Percentiles rank a stretch among this genome's conserved stretches.
Evolutionary conservation across 2,797 vertebrate genomes (phyloP).

Genomic region (Coluber constrictor): DNA sequence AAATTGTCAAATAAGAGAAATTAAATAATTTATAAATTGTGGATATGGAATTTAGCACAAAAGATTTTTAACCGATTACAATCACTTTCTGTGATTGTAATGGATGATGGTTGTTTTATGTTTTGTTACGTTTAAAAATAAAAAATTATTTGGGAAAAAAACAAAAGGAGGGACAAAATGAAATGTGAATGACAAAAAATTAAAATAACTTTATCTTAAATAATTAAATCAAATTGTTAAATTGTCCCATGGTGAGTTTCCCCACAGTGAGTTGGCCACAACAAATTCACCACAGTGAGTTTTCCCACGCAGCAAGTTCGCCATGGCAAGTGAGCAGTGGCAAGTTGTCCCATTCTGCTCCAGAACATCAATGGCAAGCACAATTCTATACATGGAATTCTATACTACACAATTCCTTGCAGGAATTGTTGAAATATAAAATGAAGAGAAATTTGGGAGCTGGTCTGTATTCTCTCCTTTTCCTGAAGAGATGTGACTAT

Average conservation of each 20-base stretch:
- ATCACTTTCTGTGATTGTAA: too few relatives aligned
- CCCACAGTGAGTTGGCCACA: too few relatives aligned
- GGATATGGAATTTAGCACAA: too few relatives aligned
- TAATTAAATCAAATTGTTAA: background rate
- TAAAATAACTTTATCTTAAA: background rate
- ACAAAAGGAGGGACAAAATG: background rate
- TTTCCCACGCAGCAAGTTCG: background rate
- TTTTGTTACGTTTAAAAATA: too few relatives aligned
- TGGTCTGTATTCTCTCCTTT: background rate
- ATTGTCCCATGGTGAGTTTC: background rate
- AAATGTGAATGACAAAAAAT: background rate
- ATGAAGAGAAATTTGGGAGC: background rate
- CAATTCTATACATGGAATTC: background rate
- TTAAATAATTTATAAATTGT: too few relatives aligned
- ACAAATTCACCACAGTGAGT: too few relatives aligned
- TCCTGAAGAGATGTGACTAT: background rate
- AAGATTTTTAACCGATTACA: too few relatives aligned
- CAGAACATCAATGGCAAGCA: background rate
- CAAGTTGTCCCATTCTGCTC: background rate
- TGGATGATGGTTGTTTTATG: too few relatives aligned
- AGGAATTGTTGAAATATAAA: background rate
- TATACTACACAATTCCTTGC: background rate
- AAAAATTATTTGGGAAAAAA: too few relatives aligned
- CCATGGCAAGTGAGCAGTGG: background rate
- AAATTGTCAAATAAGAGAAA: too few relatives aligned